Percentiles rank a stretch among this genome's conserved stretches.
Conservation (phyloP, 2,113 vertebrate species). For the Festucalex cinctus region DNA sequence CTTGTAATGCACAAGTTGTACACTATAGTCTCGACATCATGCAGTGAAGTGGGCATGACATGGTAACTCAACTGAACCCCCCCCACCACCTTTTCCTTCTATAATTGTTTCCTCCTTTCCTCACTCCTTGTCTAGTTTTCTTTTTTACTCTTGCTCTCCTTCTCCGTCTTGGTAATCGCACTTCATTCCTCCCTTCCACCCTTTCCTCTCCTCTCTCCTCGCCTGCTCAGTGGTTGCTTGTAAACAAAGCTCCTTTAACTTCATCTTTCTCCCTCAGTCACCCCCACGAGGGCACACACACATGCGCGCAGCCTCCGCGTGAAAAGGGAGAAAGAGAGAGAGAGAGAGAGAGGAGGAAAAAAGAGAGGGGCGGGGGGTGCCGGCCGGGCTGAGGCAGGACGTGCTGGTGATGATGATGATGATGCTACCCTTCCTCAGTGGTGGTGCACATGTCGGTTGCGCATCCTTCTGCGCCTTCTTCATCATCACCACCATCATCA, state of each 20-base stretch:
- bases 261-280: background rate
- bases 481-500: background rate
- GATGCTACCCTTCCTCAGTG: constrained; percentile 2
- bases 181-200: no score
- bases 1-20: no score
- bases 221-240: no score
- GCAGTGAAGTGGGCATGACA: no score
- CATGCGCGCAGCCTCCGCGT: background rate
- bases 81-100: background rate
- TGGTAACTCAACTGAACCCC: no score
- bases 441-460: constrained; percentile 1
- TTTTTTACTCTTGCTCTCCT: background rate
- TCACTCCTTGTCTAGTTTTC: no score
- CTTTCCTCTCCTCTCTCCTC: background rate
- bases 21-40: no score
- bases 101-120: background rate
- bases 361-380: background rate
- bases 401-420: background rate
- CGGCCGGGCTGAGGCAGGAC: background rate
- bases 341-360: background rate
- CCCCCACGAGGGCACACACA: background rate
- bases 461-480: background rate
- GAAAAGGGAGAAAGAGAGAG: background rate
- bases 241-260: background rate
- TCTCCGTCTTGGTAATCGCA: no score